These are phyloP conservation scores for Alviniconcha marisindica DNA, from an alignment of 1,140 invertebrate genomes.

Conservation along the genomic window DNA sequence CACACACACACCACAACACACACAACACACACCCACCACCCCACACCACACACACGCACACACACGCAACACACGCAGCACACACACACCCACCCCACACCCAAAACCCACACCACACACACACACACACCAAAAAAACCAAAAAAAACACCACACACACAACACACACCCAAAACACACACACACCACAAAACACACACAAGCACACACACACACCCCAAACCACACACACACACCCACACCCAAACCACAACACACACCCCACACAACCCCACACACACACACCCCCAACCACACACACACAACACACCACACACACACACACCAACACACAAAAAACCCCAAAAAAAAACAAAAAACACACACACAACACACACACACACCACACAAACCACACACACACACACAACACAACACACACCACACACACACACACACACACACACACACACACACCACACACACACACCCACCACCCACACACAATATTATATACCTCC, in stretches of 20 bases:
- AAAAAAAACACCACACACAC: too few relatives aligned
- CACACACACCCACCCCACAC: background rate
- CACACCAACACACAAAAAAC: background rate
- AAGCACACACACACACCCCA: background rate
- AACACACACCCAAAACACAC: background rate
- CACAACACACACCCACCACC: too few relatives aligned
- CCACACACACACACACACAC: too few relatives aligned
- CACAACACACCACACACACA: background rate
- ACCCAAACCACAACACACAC: background rate
- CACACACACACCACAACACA: constrained; percentile 24
- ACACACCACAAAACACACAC: constrained; percentile 6
- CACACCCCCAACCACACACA: background rate
- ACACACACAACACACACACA: too few relatives aligned
- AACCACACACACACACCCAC: background rate
- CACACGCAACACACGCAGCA: background rate
- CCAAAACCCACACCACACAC: background rate
- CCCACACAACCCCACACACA: background rate
- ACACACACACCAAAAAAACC: too few relatives aligned
- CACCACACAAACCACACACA: too few relatives aligned
- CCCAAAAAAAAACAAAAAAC: too few relatives aligned
- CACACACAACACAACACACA: too few relatives aligned
- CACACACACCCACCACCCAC: too few relatives aligned
- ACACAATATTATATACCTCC: too few relatives aligned
- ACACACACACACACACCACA: too few relatives aligned
- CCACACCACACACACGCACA: constrained; percentile 8